phyloP scores from a whole-genome alignment of 2,797 vertebrate species.

The Paedocypris micromegethes region DNA sequence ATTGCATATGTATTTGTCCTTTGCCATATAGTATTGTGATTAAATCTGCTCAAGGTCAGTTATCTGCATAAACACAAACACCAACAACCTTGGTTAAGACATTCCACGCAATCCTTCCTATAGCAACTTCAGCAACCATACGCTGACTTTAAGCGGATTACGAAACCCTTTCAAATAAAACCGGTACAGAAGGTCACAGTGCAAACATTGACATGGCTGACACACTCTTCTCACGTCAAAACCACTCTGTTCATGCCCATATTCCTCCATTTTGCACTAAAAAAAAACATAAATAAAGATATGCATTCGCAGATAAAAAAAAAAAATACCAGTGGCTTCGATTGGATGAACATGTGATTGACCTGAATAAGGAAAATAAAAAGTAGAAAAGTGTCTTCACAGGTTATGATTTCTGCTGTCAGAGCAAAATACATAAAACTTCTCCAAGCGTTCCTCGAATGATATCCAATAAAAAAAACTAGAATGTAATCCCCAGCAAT shows the following conservation, averaged over 20 bases:
- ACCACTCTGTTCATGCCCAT: slow-evolving; percentile 37
- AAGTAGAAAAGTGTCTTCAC: slow-evolving; percentile 25
- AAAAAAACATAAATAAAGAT: slow-evolving; percentile 13
- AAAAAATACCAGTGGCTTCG: slow-evolving; percentile 26
- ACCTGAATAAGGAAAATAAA: slow-evolving; percentile 7
- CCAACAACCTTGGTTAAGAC: no score
- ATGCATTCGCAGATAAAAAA: slow-evolving; percentile 20
- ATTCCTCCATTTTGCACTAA: slow-evolving; percentile 14
- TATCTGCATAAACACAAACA: no score
- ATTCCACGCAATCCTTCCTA: no score
- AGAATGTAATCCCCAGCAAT: slow-evolving; percentile 39
- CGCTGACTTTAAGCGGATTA: no score
- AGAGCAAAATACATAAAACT: slow-evolving; percentile 33
- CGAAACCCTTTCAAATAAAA: no score
- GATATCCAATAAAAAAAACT: slow-evolving; percentile 41
- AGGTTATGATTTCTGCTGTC: slow-evolving; percentile 27
- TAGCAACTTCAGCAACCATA: no score
- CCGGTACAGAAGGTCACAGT: no score
- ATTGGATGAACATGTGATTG: slow-evolving; percentile 33
- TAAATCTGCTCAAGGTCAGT: no score
- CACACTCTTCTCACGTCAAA: slow-evolving; percentile 31
- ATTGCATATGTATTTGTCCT: no score
- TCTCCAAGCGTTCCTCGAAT: slow-evolving; percentile 38
- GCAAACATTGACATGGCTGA: slow-evolving; percentile 20
- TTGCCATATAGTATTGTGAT: no score